phyloP scores from a whole-genome alignment of 1,140 invertebrate genomes.

The Grapholita molesta region DNA sequence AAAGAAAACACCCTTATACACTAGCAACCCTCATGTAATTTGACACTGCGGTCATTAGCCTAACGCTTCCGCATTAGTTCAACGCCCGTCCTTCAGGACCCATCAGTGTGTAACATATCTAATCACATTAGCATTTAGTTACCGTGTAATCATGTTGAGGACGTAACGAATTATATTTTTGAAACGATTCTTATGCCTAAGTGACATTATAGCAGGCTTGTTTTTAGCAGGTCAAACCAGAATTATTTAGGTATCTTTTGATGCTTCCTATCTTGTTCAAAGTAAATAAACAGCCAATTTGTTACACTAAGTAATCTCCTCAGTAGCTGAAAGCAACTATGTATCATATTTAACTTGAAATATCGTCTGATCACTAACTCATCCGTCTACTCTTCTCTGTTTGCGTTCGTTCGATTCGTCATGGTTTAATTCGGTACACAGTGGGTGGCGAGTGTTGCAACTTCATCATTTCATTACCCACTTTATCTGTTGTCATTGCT shows the following conservation, averaged over 20 bases:
- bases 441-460: conserved; percentile 41
- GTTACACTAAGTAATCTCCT: neutral
- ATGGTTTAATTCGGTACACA: conserved; percentile 47
- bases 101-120: conserved; percentile 37
- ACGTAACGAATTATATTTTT: neutral
- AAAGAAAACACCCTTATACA: conserved; percentile 21
- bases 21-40: conserved; percentile 12
- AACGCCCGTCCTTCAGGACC: conserved; percentile 40
- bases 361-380: conserved; percentile 8
- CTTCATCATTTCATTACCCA: conserved; percentile 23
- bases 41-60: conserved; percentile 15
- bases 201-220: neutral
- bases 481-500: conserved; percentile 11
- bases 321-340: neutral
- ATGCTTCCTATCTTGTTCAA: neutral
- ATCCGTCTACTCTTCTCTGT: conserved; percentile 25
- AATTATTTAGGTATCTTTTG: neutral
- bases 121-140: conserved; percentile 37
- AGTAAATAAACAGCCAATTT: neutral
- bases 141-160: conserved; percentile 9
- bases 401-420: conserved; percentile 32
- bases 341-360: conserved; percentile 4
- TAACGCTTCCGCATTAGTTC: conserved; percentile 24
- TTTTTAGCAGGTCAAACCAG: neutral
- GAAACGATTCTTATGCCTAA: neutral